These are phyloP conservation scores for Canis aureus DNA, from an alignment of 2,113 vertebrate genomes.

Conservation along the genomic window DNA sequence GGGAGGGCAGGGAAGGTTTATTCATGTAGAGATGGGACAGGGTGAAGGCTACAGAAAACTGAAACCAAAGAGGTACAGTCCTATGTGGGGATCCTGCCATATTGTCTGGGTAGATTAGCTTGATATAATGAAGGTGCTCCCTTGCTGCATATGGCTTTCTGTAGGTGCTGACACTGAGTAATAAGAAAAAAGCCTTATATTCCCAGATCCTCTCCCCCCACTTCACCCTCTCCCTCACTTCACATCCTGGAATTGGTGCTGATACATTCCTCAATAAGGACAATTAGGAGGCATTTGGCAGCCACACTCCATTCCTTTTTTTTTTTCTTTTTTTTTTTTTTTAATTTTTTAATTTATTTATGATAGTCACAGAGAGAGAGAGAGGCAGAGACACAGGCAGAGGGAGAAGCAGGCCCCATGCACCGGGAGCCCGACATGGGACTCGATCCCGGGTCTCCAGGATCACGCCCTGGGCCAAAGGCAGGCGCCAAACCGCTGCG, in stretches of 20 bases:
- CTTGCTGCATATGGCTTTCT: not conserved
- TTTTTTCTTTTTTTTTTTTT: too few relatives aligned
- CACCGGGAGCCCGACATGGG: too few relatives aligned
- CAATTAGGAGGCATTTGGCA: slow-evolving; percentile 23
- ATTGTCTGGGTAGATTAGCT: not conserved
- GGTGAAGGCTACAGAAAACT: not conserved
- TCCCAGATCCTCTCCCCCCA: not conserved
- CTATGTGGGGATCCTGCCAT: not conserved
- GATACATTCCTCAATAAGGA: not conserved
- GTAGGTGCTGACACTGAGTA: not conserved
- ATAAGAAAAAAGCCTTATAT: not conserved
- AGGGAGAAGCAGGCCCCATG: too few relatives aligned
- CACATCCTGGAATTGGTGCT: not conserved
- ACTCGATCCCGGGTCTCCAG: too few relatives aligned
- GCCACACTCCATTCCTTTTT: not conserved
- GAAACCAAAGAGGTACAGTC: not conserved
- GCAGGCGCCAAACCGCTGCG: too few relatives aligned
- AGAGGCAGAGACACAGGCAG: too few relatives aligned
- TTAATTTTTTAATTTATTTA: too few relatives aligned
- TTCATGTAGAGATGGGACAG: not conserved
- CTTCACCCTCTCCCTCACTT: not conserved
- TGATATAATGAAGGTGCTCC: not conserved
- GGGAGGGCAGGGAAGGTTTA: not conserved
- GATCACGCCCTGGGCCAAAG: too few relatives aligned
- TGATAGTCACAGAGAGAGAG: too few relatives aligned